phyloP scores from a whole-genome alignment of 2,113 vertebrate species.

The Morone chrysops region DNA sequence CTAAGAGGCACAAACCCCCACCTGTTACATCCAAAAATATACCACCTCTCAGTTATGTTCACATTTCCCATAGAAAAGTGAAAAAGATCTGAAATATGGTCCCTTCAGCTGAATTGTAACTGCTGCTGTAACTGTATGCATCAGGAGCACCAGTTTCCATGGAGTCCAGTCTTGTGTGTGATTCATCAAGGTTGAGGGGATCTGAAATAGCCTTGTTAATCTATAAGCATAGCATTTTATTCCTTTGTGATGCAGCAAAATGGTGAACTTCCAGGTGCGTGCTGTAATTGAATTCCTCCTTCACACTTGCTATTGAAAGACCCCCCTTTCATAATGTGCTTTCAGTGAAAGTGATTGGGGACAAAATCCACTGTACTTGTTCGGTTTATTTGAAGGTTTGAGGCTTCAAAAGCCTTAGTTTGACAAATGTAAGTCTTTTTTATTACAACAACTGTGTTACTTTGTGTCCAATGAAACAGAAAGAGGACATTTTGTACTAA shows the following conservation, averaged over 20 bases:
- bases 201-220: slow-evolving; percentile 52
- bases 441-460: too few relatives aligned
- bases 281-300: neutral
- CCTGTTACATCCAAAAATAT: slow-evolving; percentile 49
- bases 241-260: neutral
- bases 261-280: slow-evolving; percentile 6
- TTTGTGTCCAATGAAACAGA: neutral
- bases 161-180: slow-evolving; percentile 43
- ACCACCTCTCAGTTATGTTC: neutral
- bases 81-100: neutral
- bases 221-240: neutral
- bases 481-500: too few relatives aligned
- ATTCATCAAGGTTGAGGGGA: slow-evolving; percentile 39
- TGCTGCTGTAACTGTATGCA: slow-evolving; percentile 3
- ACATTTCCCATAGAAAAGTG: neutral
- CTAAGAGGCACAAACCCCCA: neutral
- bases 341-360: neutral
- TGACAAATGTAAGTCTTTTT: neutral
- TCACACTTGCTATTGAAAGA: too few relatives aligned
- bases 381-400: neutral
- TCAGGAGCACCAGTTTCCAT: slow-evolving; percentile 55
- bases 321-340: neutral
- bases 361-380: neutral
- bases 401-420: neutral
- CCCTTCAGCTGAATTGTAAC: neutral